Evolutionary conservation across 37 sponge, comb jelly and placozoan species (phyloP).

Genomic region (Chondrilla cf. caribensis): DNA sequence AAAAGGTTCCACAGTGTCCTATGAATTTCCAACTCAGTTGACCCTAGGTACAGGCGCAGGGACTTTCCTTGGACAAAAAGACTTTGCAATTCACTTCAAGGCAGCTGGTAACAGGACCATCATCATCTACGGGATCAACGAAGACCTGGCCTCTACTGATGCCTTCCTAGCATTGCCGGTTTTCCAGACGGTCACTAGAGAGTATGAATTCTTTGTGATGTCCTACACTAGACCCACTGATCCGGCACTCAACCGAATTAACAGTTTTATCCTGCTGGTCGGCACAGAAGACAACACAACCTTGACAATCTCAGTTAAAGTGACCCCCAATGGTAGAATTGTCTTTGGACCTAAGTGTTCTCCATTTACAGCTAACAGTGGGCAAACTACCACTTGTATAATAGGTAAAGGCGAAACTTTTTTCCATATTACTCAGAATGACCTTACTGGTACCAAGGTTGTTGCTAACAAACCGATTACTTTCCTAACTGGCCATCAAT

Average conservation of each 20-base stretch:
- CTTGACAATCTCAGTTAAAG: not conserved
- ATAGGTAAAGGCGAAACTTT: not conserved
- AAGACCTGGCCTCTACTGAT: constrained; percentile 34
- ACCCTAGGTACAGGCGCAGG: not conserved
- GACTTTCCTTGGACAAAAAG: not conserved
- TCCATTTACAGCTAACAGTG: not conserved
- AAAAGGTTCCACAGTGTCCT: not conserved
- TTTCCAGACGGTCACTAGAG: not conserved
- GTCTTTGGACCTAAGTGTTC: not conserved
- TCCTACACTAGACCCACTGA: not conserved
- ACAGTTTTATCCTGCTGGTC: constrained; percentile 21
- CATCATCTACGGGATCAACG: constrained; percentile 31
- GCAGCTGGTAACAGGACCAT: not conserved
- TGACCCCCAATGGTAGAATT: not conserved
- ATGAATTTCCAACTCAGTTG: not conserved
- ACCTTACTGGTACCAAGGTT: constrained; percentile 44
- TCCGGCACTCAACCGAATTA: not conserved
- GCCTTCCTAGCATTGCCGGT: constrained; percentile 41
- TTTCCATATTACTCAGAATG: not conserved
- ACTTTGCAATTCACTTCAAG: constrained; percentile 1
- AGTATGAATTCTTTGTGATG: not conserved
- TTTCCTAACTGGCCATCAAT: constrained; percentile 29
- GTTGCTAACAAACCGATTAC: constrained; percentile 29
- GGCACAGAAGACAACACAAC: constrained; percentile 25
- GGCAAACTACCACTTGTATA: not conserved